Conservation (phyloP, 2,888 invertebrate species). For the Parnassius mnemosyne region DNA sequence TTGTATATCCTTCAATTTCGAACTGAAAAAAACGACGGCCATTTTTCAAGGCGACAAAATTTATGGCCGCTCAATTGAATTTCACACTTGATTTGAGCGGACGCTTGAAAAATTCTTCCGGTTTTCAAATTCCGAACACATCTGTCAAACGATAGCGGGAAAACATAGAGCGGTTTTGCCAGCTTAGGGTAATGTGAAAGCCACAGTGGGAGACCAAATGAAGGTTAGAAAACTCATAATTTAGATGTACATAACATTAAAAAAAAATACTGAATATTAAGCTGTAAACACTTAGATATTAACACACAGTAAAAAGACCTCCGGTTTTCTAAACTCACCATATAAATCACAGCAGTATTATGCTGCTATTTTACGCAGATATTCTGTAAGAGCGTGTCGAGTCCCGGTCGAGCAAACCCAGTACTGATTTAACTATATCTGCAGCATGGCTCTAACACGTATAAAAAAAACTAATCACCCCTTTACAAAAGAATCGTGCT, state of each 20-base stretch:
- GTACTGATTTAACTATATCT: no score
- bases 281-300: not conserved
- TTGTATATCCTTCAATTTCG: conserved; percentile 33
- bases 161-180: conserved; percentile 60
- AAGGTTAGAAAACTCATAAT: no score
- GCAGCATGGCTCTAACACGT: no score
- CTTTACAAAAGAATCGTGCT: no score
- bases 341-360: no score
- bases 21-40: conserved; percentile 46
- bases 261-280: no score
- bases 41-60: conserved; percentile 68
- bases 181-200: conserved; percentile 31
- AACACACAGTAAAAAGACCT: no score
- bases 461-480: no score
- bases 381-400: not conserved
- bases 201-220: conserved; percentile 2
- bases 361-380: no score
- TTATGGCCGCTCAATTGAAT: conserved; percentile 75
- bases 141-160: conserved; percentile 75
- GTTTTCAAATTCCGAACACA: conserved; percentile 67
- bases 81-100: conserved; percentile 76
- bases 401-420: no score
- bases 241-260: no score
- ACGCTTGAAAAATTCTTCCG: conserved; percentile 67
- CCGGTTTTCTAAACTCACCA: no score